Conservation (phyloP, 2,888 invertebrate genomes). For the Hipparchia sbordonii region DNA sequence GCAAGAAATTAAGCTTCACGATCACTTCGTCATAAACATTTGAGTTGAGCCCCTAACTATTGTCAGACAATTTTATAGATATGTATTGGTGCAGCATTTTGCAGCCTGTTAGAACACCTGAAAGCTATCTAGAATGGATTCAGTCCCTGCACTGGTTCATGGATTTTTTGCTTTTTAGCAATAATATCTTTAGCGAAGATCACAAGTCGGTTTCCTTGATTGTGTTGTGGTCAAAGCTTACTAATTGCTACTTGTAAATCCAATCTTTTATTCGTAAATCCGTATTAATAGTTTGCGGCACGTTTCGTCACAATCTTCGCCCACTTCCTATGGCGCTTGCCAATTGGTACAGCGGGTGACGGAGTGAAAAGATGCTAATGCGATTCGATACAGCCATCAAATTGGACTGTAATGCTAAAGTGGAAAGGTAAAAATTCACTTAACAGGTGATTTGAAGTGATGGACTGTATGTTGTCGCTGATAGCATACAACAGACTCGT, state of each 20-base stretch:
- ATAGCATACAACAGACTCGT: slow-evolving; percentile 36
- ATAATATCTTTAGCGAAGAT: too few relatives aligned
- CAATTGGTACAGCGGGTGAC: slow-evolving; percentile 59
- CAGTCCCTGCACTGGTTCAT: too few relatives aligned
- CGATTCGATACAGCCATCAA: neutral
- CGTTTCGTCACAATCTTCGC: slow-evolving; percentile 55
- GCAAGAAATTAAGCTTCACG: neutral
- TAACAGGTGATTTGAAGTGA: slow-evolving; percentile 28
- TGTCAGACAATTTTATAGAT: neutral
- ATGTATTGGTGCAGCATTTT: too few relatives aligned
- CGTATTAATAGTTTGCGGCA: slow-evolving; percentile 30
- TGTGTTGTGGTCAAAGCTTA: neutral
- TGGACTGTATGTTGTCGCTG: neutral
- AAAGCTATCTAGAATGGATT: too few relatives aligned
- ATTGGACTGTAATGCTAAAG: slow-evolving; percentile 26
- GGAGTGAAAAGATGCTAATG: slow-evolving; percentile 26
- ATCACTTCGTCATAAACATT: neutral
- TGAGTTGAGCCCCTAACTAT: neutral
- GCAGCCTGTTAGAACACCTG: too few relatives aligned
- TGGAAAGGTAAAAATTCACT: slow-evolving; percentile 15
- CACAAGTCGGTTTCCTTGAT: neutral
- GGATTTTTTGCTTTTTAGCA: too few relatives aligned
- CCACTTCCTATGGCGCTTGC: slow-evolving; percentile 66
- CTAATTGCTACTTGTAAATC: neutral
- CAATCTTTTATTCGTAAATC: slow-evolving; percentile 18